A percentile compares a stretch with the other conserved stretches of the same genome.
These are phyloP conservation scores for Lepus americanus DNA, from an alignment of 2,113 vertebrate genomes.

Conservation along the genomic window DNA sequence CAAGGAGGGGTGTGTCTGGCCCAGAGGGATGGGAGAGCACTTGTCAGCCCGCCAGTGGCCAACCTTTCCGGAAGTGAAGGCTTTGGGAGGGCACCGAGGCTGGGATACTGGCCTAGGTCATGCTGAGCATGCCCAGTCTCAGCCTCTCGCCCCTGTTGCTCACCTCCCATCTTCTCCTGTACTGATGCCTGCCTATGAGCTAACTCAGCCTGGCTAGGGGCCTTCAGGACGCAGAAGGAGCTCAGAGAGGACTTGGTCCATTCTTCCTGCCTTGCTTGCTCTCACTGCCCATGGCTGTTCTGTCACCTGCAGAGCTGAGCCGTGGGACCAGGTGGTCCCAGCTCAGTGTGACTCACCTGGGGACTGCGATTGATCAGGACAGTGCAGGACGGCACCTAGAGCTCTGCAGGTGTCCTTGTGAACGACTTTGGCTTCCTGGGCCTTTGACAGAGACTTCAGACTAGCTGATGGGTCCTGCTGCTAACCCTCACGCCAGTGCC, in stretches of 20 bases:
- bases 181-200: background rate
- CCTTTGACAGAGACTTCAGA: constrained; percentile 64
- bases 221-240: background rate
- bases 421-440: constrained; percentile 41
- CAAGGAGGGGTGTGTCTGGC: background rate
- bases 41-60: background rate
- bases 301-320: too few species aligned
- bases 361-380: background rate
- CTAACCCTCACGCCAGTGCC: background rate
- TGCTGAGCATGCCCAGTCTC: background rate
- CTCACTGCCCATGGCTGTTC: background rate
- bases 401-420: background rate
- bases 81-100: background rate
- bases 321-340: too few species aligned
- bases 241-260: background rate
- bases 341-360: background rate
- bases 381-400: background rate
- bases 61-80: background rate
- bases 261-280: background rate
- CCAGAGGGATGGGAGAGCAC: background rate
- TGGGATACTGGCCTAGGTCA: background rate
- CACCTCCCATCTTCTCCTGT: background rate
- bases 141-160: background rate
- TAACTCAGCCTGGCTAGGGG: background rate
- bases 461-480: constrained; percentile 43